Conservation (phyloP, 2,113 vertebrate species). For the Sinocyclocheilus maitianheensis region DNA sequence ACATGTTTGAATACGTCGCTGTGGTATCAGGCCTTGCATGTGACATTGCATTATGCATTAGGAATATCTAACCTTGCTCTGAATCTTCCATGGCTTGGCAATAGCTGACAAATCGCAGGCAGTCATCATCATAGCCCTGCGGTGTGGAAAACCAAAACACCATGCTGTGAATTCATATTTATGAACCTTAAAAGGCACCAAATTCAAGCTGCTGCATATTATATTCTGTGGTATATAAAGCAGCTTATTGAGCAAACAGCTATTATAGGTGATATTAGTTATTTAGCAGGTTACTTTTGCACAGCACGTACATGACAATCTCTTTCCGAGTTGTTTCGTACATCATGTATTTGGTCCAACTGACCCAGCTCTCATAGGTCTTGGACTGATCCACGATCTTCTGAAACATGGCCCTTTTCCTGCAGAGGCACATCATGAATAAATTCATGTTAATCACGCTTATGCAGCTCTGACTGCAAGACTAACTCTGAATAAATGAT, state of each 20-base stretch:
- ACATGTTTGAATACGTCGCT: conserved; percentile 35
- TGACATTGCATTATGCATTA: conserved; percentile 43
- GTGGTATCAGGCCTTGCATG: conserved; percentile 43
- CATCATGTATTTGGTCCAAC: conserved; percentile 82
- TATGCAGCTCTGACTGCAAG: conserved; percentile 26
- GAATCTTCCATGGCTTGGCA: conserved; percentile 81
- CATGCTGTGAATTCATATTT: conserved; percentile 37
- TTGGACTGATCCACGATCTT: conserved; percentile 83
- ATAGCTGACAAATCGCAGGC: conserved; percentile 82
- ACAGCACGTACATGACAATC: conserved; percentile 76
- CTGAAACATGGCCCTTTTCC: conserved; percentile 82
- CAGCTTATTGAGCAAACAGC: not conserved
- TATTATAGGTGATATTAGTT: not conserved
- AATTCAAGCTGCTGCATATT: not conserved
- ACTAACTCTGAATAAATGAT: conserved; percentile 18
- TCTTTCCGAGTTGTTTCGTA: conserved; percentile 80
- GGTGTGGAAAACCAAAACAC: conserved; percentile 40
- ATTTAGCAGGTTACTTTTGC: not conserved
- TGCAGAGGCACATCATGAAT: conserved; percentile 52
- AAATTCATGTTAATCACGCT: not conserved
- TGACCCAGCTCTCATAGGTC: conserved; percentile 75
- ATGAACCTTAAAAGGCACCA: not conserved
- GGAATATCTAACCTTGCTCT: conserved; percentile 74
- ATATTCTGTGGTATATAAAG: not conserved
- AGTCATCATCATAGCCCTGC: conserved; percentile 85